Evolutionary conservation across 2,113 vertebrate genomes (phyloP).

Genomic region (Leptobrachium ailaonicum): DNA sequence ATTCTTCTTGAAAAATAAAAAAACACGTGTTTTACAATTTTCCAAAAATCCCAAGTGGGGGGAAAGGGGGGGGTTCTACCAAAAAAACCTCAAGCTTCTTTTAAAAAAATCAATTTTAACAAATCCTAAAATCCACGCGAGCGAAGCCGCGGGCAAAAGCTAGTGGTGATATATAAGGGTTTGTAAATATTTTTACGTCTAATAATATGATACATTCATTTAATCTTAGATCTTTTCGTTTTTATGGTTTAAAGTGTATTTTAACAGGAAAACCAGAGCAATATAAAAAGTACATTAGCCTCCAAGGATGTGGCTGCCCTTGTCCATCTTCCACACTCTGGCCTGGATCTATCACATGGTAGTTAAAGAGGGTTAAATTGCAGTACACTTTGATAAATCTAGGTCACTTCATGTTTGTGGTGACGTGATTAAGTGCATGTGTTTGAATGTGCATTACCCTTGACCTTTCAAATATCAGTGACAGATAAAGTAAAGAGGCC

Average conservation of each 20-base stretch:
- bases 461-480: too few relatives aligned
- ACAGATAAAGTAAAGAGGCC: too few relatives aligned
- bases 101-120: too few relatives aligned
- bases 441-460: not conserved
- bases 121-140: too few relatives aligned
- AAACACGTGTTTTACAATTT: too few relatives aligned
- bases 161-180: not conserved
- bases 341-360: not conserved
- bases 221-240: constrained; percentile 20
- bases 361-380: not conserved
- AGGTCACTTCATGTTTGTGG: not conserved
- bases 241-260: constrained; percentile 22
- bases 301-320: not conserved
- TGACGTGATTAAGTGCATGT: not conserved
- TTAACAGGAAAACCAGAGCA: not conserved
- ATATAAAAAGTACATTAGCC: constrained; percentile 3
- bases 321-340: not conserved
- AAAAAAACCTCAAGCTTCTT: too few relatives aligned
- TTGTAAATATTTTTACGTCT: constrained; percentile 32
- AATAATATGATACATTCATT: constrained; percentile 22
- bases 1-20: too few relatives aligned
- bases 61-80: too few relatives aligned
- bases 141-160: too few relatives aligned
- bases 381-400: not conserved
- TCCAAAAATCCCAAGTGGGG: too few relatives aligned